Evolutionary conservation across 2,797 vertebrate species (phyloP).

Genomic region (Otus scops): DNA sequence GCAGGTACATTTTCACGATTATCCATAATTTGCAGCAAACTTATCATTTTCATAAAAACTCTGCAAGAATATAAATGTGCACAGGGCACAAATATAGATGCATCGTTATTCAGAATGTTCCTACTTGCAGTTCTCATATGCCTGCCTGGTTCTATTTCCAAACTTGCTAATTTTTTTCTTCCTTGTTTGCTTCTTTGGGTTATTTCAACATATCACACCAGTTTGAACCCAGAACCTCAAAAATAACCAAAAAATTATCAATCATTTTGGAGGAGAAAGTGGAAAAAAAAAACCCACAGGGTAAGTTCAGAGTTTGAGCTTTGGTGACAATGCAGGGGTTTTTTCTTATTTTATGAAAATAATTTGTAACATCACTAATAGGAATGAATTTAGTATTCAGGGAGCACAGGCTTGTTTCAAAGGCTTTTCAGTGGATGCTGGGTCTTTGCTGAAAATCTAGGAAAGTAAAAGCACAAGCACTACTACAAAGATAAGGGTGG

Average conservation of each 20-base stretch:
- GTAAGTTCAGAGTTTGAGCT: not conserved
- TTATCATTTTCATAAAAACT: conserved; percentile 1
- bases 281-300: not conserved
- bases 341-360: not conserved
- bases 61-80: not conserved
- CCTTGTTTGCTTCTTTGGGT: not conserved
- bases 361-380: not conserved
- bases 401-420: not conserved
- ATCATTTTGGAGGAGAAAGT: not conserved
- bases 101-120: not conserved
- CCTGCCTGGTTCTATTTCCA: not conserved
- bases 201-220: not conserved
- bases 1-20: not conserved
- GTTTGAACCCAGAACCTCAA: not conserved
- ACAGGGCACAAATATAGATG: not conserved
- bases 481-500: not conserved
- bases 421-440: not conserved
- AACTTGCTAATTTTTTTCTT: not conserved
- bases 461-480: not conserved
- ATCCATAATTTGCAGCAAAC: conserved; percentile 16
- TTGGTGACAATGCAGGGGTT: not conserved
- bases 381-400: not conserved
- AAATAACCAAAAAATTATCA: not conserved
- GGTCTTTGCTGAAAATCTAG: not conserved
- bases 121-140: not conserved